Evolutionary conservation across 35 echinoderm and acorn worm species (phyloP).

Genomic region (Anneissia japonica): DNA sequence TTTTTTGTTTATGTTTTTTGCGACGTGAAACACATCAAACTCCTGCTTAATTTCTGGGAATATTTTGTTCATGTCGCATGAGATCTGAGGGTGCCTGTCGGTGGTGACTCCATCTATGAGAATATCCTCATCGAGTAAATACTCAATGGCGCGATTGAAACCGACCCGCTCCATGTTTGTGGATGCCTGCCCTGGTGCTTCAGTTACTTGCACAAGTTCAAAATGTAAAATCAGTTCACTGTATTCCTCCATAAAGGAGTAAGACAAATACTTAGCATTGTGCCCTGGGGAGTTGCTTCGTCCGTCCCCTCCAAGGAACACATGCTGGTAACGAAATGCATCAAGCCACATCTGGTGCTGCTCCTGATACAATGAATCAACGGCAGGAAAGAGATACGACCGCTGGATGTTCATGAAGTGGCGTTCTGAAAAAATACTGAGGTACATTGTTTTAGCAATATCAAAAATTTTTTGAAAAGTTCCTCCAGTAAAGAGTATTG

Average conservation of each 20-base stretch:
- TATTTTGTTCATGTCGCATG: constrained; percentile 6
- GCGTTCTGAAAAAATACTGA: neutral
- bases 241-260: constrained; percentile 49
- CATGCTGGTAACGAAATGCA: neutral
- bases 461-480: neutral
- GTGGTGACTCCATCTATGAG: constrained; percentile 22
- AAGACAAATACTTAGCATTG: constrained; percentile 54
- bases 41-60: constrained; percentile 39
- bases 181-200: constrained; percentile 26
- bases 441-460: neutral
- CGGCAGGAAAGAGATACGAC: neutral
- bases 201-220: constrained; percentile 37
- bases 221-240: constrained; percentile 24
- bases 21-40: constrained; percentile 48
- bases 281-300: constrained; percentile 52
- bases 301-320: constrained; percentile 37
- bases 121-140: neutral
- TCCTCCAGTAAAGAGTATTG: neutral
- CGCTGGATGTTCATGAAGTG: neutral
- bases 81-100: constrained; percentile 41
- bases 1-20: constrained; percentile 29
- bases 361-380: neutral
- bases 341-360: neutral
- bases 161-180: constrained; percentile 51
- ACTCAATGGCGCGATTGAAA: neutral